phyloP scores from a whole-genome alignment of 2,113 vertebrate species.

The Chamaetylas fuelleborni region DNA sequence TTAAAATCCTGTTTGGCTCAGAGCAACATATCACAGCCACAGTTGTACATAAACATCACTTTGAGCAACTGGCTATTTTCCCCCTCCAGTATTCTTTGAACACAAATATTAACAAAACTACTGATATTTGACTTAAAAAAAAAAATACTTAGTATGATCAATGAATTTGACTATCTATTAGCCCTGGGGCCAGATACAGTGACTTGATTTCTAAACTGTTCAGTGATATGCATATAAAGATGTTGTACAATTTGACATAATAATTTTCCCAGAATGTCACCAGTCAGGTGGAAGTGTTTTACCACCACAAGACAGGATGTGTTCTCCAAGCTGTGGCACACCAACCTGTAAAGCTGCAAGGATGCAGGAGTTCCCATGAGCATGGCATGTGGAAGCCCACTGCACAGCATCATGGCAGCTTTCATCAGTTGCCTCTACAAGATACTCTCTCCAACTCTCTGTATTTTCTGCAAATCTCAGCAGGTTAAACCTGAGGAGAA shows the following conservation, averaged over 20 bases:
- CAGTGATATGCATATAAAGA: not conserved
- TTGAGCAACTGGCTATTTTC: not conserved
- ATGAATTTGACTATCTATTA: not conserved
- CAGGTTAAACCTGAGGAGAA: slow-evolving; percentile 77
- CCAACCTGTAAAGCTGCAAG: slow-evolving; percentile 79
- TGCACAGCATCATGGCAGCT: slow-evolving; percentile 73
- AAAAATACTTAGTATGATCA: not conserved
- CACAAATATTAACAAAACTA: not conserved
- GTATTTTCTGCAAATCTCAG: slow-evolving; percentile 74
- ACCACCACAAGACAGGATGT: fast-evolving
- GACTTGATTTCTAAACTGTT: not conserved
- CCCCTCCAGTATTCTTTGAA: not conserved
- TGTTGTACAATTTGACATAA: not conserved
- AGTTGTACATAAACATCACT: not conserved
- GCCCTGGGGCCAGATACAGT: not conserved
- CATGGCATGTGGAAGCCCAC: slow-evolving; percentile 70
- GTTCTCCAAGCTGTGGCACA: not conserved
- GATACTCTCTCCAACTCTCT: slow-evolving; percentile 69
- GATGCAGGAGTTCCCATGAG: slow-evolving; percentile 75
- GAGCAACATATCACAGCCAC: not conserved
- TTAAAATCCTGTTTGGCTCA: not conserved
- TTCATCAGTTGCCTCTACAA: slow-evolving; percentile 73
- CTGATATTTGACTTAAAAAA: not conserved
- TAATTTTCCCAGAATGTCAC: not conserved
- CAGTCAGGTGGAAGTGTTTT: not conserved